Conservation (phyloP, 2,797 vertebrate species). For the Bradypodion ventrale region DNA sequence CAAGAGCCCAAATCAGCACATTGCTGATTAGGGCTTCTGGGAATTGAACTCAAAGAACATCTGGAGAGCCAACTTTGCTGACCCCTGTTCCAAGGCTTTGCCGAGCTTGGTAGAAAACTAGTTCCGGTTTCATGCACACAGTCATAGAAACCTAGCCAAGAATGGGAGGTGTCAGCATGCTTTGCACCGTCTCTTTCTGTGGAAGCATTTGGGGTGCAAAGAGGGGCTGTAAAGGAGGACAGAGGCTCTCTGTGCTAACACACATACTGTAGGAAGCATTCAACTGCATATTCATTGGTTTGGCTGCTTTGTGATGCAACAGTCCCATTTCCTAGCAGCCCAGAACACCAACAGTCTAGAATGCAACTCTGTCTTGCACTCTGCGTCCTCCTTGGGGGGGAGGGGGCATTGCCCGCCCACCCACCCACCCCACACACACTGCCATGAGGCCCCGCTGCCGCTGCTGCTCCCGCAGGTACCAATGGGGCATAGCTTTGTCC, state of each 20-base stretch:
- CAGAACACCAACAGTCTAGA: neutral
- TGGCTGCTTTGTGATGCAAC: slow-evolving; percentile 9
- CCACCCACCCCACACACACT: neutral
- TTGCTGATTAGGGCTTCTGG: too few species aligned
- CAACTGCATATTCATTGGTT: neutral
- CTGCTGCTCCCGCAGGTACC: slow-evolving; percentile 26
- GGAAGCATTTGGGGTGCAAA: neutral
- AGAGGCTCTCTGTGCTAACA: neutral
- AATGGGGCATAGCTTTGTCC: slow-evolving; percentile 24
- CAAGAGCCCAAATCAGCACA: too few species aligned
- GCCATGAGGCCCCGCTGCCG: slow-evolving; percentile 35
- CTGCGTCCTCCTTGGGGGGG: neutral
- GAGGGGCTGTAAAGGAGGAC: neutral
- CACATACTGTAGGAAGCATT: neutral
- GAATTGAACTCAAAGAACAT: too few species aligned
- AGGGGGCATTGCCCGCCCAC: neutral
- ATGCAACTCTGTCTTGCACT: neutral
- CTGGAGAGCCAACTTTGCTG: too few species aligned
- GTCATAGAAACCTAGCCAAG: neutral
- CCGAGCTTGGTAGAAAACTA: neutral
- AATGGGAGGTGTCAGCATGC: neutral
- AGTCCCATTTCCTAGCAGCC: neutral
- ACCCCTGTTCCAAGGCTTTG: neutral
- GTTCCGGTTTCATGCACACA: neutral
- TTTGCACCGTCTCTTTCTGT: neutral